Percentiles rank a stretch among this genome's conserved stretches.
phyloP scores from a whole-genome alignment of 1,140 invertebrate species.

The Musca vetustissima region DNA sequence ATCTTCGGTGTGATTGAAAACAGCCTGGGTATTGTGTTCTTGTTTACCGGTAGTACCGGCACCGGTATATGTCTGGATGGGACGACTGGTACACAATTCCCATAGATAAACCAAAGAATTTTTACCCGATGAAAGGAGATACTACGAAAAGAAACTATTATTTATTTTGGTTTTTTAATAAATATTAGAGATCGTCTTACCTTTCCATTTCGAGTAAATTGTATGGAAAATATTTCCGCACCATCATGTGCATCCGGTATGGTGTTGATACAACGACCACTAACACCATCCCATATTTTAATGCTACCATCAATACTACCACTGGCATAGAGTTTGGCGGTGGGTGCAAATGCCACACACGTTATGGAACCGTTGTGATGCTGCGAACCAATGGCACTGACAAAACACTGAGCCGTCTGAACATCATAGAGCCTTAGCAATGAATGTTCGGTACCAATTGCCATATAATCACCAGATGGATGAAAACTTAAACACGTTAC shows the following conservation, averaged over 20 bases:
- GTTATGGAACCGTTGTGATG: constrained; percentile 89
- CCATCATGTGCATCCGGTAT: constrained; percentile 93
- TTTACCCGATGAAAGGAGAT: constrained; percentile 91
- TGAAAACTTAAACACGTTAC: constrained; percentile 91
- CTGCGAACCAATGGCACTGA: constrained; percentile 85
- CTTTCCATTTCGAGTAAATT: constrained; percentile 96
- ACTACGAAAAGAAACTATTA: constrained; percentile 72
- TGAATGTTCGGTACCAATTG: constrained; percentile 91
- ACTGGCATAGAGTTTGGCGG: constrained; percentile 84
- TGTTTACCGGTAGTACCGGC: constrained; percentile 95
- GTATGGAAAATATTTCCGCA: constrained; percentile 89
- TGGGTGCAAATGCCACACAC: constrained; percentile 80
- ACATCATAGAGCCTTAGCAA: constrained; percentile 92
- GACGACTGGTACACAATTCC: constrained; percentile 95
- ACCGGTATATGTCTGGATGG: constrained; percentile 91
- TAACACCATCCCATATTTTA: constrained; percentile 97
- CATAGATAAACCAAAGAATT: constrained; percentile 97
- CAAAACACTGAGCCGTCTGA: constrained; percentile 94
- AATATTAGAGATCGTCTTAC: constrained; percentile 60
- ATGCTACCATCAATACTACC: constrained; percentile 91
- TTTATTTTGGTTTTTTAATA: not conserved
- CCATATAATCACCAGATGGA: constrained; percentile 90
- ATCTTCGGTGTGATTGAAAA: constrained; percentile 99
- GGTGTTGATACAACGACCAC: constrained; percentile 92
- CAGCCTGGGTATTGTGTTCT: constrained; percentile 89